Evolutionary conservation across 1,140 invertebrate species (phyloP).

Genomic region (Ericerus pela): DNA sequence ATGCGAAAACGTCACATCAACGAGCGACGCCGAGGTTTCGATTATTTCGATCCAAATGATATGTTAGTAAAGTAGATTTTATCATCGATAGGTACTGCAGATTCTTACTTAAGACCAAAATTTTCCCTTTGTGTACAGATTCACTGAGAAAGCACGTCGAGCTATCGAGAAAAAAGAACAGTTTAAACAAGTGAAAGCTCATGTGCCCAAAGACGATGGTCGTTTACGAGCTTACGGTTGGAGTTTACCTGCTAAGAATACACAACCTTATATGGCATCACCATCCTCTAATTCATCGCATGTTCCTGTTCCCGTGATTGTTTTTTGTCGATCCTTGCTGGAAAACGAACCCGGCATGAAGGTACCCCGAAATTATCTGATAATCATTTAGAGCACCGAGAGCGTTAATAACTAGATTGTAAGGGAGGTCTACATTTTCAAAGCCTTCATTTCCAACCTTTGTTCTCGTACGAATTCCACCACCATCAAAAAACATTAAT

Average conservation of each 20-base stretch:
- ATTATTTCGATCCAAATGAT: conserved; percentile 4
- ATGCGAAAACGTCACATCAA: conserved; percentile 40
- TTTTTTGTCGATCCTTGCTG: conserved; percentile 81
- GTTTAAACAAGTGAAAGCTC: conserved; percentile 78
- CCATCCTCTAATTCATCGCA: conserved; percentile 38
- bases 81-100: no score
- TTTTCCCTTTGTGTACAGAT: no score
- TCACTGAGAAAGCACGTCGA: conserved; percentile 49
- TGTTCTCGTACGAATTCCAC: no score
- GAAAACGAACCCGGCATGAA: conserved; percentile 90
- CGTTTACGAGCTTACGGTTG: conserved; percentile 91
- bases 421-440: no score
- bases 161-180: conserved; percentile 69
- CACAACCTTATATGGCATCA: conserved; percentile 22
- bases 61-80: neutral
- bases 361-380: no score
- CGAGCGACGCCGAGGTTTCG: conserved; percentile 32
- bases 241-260: conserved; percentile 74
- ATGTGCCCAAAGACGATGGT: conserved; percentile 90
- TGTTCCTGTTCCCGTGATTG: conserved; percentile 84
- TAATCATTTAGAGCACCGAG: no score
- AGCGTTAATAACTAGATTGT: no score
- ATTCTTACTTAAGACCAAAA: no score
- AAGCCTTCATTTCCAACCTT: no score
- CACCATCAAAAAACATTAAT: no score